Evolutionary conservation across 2,888 invertebrate genomes (phyloP).

Genomic region (Scrobipalpa atriplicella): DNA sequence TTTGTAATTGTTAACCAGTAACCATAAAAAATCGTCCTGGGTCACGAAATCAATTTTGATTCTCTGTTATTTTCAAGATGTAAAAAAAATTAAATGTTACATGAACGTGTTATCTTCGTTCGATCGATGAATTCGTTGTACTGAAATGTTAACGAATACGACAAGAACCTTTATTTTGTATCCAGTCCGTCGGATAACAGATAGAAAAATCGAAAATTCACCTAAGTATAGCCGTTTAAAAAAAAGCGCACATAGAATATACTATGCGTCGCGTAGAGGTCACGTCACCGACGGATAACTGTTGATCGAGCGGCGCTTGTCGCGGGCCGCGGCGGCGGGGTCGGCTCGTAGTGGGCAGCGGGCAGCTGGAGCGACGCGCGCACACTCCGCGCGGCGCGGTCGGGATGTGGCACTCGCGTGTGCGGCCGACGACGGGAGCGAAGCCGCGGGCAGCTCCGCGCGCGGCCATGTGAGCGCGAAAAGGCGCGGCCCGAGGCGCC

Average conservation of each 20-base stretch:
- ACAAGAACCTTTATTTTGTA: too few species aligned
- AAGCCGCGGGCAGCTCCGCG: constrained; percentile 34
- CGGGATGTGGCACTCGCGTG: neutral
- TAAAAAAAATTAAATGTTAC: too few species aligned
- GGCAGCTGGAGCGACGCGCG: neutral
- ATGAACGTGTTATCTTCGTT: too few species aligned
- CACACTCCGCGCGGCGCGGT: neutral
- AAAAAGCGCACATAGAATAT: neutral
- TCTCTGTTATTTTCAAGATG: too few species aligned
- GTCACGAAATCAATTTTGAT: neutral
- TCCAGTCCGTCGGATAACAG: too few species aligned
- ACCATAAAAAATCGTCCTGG: neutral
- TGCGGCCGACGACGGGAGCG: constrained; percentile 31
- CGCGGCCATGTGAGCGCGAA: constrained; percentile 39
- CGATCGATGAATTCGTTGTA: too few species aligned
- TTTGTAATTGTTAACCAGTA: neutral
- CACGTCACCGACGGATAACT: constrained; percentile 47
- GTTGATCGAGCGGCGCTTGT: constrained; percentile 60
- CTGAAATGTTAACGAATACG: too few species aligned
- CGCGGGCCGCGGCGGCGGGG: constrained; percentile 38
- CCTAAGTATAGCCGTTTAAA: too few species aligned
- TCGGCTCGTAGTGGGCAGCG: neutral
- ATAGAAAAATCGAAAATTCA: too few species aligned
- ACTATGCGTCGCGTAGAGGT: constrained; percentile 38
- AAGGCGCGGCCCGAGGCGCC: constrained; percentile 38